These are phyloP conservation scores for Protobothrops mucrosquamatus DNA, from an alignment of 2,113 vertebrate species.

Conservation along the genomic window DNA sequence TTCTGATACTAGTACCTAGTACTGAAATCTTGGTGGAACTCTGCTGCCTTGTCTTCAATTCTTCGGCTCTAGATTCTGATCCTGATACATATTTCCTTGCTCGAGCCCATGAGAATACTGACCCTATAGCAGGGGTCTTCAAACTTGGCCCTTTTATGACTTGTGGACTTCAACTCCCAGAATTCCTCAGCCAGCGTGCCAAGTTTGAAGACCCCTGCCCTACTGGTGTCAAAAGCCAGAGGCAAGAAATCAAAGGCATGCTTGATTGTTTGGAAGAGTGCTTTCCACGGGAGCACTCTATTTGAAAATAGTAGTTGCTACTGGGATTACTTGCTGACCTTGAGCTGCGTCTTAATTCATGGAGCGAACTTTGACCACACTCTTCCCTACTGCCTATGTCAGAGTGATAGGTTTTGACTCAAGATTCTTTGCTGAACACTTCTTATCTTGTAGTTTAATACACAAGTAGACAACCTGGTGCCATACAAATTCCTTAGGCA, in stretches of 20 bases:
- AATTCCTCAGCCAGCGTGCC: no score
- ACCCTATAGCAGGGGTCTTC: background rate
- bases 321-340: background rate
- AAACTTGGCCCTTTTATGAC: no score
- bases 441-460: background rate
- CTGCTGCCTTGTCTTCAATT: background rate
- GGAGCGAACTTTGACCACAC: background rate
- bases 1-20: background rate
- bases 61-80: background rate
- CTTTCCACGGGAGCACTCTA: background rate
- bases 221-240: background rate
- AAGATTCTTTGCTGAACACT: background rate
- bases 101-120: background rate
- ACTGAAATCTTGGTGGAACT: background rate
- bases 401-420: background rate
- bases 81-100: background rate
- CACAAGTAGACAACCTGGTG: background rate
- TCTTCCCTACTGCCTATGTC: background rate
- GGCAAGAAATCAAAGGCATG: background rate
- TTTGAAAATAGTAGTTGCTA: background rate
- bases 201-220: no score
- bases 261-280: background rate
- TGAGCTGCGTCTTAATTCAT: background rate
- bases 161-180: no score
- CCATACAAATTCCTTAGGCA: background rate